Conservation (phyloP, 2,113 vertebrate species). For the Sander lucioperca region DNA sequence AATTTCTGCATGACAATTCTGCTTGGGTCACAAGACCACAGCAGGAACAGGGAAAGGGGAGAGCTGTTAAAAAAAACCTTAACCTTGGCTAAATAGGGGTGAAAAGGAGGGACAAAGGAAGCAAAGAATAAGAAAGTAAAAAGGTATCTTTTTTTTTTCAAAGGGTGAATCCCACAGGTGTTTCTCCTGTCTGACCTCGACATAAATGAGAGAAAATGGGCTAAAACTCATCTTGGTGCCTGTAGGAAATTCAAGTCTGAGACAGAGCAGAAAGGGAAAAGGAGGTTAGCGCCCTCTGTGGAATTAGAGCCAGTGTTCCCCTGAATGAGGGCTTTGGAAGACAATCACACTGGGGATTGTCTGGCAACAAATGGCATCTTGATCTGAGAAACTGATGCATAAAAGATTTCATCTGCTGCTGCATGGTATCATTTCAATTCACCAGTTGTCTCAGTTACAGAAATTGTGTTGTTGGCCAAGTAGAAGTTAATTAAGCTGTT, state of each 20-base stretch:
- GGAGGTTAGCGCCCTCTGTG: slow-evolving; percentile 51
- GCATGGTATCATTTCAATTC: slow-evolving; percentile 19
- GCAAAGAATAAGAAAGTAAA: slow-evolving; percentile 40
- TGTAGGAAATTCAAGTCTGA: slow-evolving; percentile 55
- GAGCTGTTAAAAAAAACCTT: slow-evolving; percentile 15
- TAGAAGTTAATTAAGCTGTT: slow-evolving; percentile 1
- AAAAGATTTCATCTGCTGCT: slow-evolving; percentile 29
- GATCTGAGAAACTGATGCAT: slow-evolving; percentile 48
- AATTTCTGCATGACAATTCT: slow-evolving; percentile 37
- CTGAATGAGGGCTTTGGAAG: slow-evolving; percentile 38
- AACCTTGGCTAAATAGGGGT: slow-evolving; percentile 55
- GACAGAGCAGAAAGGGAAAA: slow-evolving; percentile 38
- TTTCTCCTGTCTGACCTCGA: slow-evolving; percentile 60
- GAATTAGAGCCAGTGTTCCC: slow-evolving; percentile 48
- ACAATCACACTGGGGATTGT: slow-evolving; percentile 36
- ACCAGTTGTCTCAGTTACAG: slow-evolving; percentile 5
- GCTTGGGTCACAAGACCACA: slow-evolving; percentile 4
- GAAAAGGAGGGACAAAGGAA: slow-evolving; percentile 29
- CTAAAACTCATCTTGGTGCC: slow-evolving; percentile 51
- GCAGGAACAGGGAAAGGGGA: slow-evolving; percentile 4
- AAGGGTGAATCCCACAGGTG: slow-evolving; percentile 63
- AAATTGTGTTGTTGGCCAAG: slow-evolving; percentile 16
- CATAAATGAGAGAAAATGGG: slow-evolving; percentile 68
- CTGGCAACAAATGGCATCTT: slow-evolving; percentile 26
- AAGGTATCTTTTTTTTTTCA: not conserved